Percentiles rank a stretch among this genome's conserved stretches.
Evolutionary conservation across 2,888 invertebrate species (phyloP).

Genomic region (Microctonus hyperodae): DNA sequence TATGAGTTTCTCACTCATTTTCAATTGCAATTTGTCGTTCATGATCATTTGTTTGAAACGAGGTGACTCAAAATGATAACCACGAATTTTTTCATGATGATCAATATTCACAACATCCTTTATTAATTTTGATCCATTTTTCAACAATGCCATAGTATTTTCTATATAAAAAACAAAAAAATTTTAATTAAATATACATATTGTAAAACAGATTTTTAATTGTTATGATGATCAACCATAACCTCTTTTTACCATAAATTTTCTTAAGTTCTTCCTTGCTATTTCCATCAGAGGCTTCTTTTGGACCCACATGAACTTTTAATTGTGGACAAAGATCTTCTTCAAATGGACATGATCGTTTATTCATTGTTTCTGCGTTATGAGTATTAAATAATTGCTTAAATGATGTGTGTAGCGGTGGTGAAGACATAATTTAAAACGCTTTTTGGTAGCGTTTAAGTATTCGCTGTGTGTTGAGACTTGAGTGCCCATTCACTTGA

Average conservation of each 20-base stretch:
- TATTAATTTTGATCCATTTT: conserved; percentile 40
- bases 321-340: conserved; percentile 50
- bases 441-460: no score
- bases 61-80: conserved; percentile 29
- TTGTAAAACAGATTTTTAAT: not conserved
- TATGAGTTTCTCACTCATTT: conserved; percentile 39
- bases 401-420: conserved; percentile 1
- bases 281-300: conserved; percentile 49
- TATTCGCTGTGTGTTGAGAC: no score
- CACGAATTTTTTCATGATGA: conserved; percentile 7
- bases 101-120: not conserved
- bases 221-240: conserved; percentile 32
- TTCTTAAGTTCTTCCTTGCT: conserved; percentile 50
- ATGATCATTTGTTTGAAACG: conserved; percentile 50
- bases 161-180: conserved; percentile 38
- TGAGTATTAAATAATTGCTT: conserved; percentile 13
- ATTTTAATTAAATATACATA: not conserved
- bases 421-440: conserved; percentile 14
- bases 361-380: conserved; percentile 45
- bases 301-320: conserved; percentile 53
- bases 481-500: no score
- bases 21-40: conserved; percentile 46
- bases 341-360: conserved; percentile 52
- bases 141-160: conserved; percentile 48
- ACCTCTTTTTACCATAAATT: conserved; percentile 53